These are phyloP conservation scores for Drosophila simulans DNA, from an alignment of 1,140 invertebrate species.

Conservation along the genomic window DNA sequence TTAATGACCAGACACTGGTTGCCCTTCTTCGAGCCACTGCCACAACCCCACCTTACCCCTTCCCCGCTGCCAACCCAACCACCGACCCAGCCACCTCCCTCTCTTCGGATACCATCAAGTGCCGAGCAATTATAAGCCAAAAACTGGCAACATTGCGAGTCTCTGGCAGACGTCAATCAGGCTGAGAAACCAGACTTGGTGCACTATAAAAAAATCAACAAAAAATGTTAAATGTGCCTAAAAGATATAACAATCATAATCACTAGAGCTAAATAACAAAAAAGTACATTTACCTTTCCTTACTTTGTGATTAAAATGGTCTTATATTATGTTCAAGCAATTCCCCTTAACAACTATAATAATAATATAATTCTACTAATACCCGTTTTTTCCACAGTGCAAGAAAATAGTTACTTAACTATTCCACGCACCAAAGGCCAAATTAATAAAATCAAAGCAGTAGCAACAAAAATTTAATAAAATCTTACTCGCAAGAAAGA, in stretches of 20 bases:
- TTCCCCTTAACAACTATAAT: too few relatives aligned
- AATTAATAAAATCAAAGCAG: slow-evolving; percentile 81
- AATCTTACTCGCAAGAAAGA: slow-evolving; percentile 48
- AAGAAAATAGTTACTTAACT: slow-evolving; percentile 36
- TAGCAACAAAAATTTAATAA: slow-evolving; percentile 75
- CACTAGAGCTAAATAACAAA: too few relatives aligned
- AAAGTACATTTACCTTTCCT: too few relatives aligned
- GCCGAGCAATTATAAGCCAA: slow-evolving; percentile 72
- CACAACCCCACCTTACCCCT: background rate
- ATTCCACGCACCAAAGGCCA: slow-evolving; percentile 64
- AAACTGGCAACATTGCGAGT: slow-evolving; percentile 68
- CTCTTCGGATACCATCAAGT: slow-evolving; percentile 52
- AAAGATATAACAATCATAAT: background rate
- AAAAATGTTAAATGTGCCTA: background rate
- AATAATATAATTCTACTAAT: too few relatives aligned
- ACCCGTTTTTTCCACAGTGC: slow-evolving; percentile 5
- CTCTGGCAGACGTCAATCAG: slow-evolving; percentile 76
- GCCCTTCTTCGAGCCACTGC: background rate
- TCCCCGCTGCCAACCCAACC: background rate
- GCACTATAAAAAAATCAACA: slow-evolving; percentile 2
- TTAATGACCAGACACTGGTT: slow-evolving; percentile 58
- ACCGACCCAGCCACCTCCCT: slow-evolving; percentile 1
- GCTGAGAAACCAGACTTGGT: slow-evolving; percentile 24
- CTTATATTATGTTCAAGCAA: too few relatives aligned
- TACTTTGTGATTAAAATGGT: too few relatives aligned